phyloP scores from a whole-genome alignment of 1,140 invertebrate genomes.

The Heliothis subflexa region DNA sequence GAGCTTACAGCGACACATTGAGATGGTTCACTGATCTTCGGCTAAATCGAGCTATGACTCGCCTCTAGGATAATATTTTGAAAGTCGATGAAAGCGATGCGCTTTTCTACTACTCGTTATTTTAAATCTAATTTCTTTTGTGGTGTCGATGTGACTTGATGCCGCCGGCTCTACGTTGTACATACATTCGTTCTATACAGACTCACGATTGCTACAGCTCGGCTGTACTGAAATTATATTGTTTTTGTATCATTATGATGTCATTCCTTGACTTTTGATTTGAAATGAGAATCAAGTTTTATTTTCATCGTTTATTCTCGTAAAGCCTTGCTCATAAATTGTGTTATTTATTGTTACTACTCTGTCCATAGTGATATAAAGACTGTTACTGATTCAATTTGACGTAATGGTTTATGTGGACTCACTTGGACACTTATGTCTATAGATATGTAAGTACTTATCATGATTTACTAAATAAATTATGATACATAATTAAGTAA shows the following conservation, averaged over 20 bases:
- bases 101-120: conserved; percentile 31
- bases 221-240: conserved; percentile 40
- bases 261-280: conserved; percentile 68
- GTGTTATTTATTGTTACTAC: conserved; percentile 73
- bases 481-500: conserved; percentile 58
- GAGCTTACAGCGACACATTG: conserved; percentile 84
- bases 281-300: conserved; percentile 43
- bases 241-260: conserved; percentile 51
- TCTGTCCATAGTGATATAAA: conserved; percentile 50
- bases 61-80: conserved; percentile 31
- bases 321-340: conserved; percentile 74
- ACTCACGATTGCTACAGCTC: conserved; percentile 11
- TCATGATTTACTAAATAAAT: conserved; percentile 58
- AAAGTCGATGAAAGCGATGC: conserved; percentile 23
- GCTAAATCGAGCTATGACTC: background rate
- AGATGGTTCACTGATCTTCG: conserved; percentile 78
- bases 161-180: conserved; percentile 28
- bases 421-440: conserved; percentile 48
- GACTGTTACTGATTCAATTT: conserved; percentile 46
- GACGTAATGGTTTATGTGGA: conserved; percentile 45
- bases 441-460: conserved; percentile 66
- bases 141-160: conserved; percentile 16
- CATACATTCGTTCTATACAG: conserved; percentile 30
- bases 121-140: conserved; percentile 30
- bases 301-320: conserved; percentile 49